A percentile compares a stretch with the other conserved stretches of the same genome.
These are phyloP conservation scores for Semnornis frantzii DNA, from an alignment of 2,113 vertebrate genomes.

Conservation along the genomic window DNA sequence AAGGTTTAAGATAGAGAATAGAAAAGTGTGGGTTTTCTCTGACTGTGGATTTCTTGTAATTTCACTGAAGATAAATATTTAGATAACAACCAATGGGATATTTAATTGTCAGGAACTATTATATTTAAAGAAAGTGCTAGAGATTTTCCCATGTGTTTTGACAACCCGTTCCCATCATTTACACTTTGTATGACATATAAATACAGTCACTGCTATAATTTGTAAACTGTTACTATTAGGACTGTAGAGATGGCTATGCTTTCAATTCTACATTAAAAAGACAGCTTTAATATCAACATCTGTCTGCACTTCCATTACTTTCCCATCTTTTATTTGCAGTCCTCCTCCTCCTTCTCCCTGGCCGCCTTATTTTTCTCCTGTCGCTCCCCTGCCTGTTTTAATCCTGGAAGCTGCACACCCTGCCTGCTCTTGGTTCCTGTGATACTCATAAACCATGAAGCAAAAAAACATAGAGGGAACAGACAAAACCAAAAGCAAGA, in stretches of 20 bases:
- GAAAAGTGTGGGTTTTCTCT: background rate
- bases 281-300: slow-evolving; percentile 33
- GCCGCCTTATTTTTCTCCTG: background rate
- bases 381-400: background rate
- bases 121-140: slow-evolving; percentile 17
- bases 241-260: background rate
- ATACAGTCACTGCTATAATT: slow-evolving; percentile 32
- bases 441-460: background rate
- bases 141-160: slow-evolving; percentile 29
- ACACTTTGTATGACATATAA: slow-evolving; percentile 18
- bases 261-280: slow-evolving; percentile 3
- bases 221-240: slow-evolving; percentile 54
- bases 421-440: background rate
- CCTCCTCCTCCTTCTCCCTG: background rate
- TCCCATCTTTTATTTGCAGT: background rate
- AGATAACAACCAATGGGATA: slow-evolving; percentile 4
- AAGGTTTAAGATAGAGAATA: background rate
- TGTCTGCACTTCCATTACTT: slow-evolving; percentile 37
- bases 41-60: slow-evolving; percentile 20
- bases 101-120: slow-evolving; percentile 47
- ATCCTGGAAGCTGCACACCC: background rate
- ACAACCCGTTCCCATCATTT: slow-evolving; percentile 34
- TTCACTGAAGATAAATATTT: slow-evolving; percentile 53
- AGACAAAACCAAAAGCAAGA: background rate
- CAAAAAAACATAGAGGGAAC: background rate